Evolutionary conservation across 2,797 vertebrate genomes (phyloP).

Genomic region (Rallus crepitans): DNA sequence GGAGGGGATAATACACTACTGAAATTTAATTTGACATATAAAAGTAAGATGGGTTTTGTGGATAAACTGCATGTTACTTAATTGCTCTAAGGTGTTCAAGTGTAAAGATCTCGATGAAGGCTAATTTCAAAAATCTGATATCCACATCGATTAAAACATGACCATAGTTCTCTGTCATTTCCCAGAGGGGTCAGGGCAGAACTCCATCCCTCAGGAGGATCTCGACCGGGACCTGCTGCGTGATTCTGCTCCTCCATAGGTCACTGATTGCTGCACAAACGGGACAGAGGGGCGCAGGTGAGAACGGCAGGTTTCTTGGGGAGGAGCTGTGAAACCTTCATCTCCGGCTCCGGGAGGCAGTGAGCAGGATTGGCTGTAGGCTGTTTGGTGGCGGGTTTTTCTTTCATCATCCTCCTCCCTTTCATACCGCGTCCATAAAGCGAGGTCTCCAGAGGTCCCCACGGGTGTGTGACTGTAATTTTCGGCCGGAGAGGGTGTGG

Average conservation of each 20-base stretch:
- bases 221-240: neutral
- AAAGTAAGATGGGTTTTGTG: neutral
- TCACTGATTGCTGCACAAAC: fast-evolving
- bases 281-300: fast-evolving
- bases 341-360: neutral
- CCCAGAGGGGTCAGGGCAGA: neutral
- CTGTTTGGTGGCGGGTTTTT: neutral
- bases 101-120: neutral
- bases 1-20: neutral
- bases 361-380: fast-evolving
- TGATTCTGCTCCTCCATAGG: no score
- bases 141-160: neutral
- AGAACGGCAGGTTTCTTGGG: neutral
- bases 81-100: neutral
- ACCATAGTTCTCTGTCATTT: neutral
- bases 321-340: neutral
- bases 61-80: neutral
- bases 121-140: neutral
- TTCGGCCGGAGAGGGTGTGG: fast-evolving
- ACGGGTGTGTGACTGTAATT: neutral
- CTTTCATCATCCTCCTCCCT: neutral
- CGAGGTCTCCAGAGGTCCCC: neutral
- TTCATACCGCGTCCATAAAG: neutral
- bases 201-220: fast-evolving
- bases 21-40: neutral